These are phyloP conservation scores for Eugnorisma glareosa DNA, from an alignment of 2,888 invertebrate species.

Conservation along the genomic window DNA sequence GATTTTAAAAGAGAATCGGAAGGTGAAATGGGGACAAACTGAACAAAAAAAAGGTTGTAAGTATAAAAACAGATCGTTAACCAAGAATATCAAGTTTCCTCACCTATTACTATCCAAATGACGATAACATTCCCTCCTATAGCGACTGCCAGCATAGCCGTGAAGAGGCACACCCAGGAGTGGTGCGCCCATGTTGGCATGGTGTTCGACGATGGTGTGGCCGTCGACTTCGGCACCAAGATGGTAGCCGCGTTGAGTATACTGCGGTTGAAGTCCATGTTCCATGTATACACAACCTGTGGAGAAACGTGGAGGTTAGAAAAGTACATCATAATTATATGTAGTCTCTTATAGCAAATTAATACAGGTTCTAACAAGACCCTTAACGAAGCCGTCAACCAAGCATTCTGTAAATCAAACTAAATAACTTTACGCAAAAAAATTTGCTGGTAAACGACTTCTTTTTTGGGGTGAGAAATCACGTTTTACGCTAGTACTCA, in stretches of 20 bases:
- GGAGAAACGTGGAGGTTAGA: background rate
- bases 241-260: slow-evolving; percentile 84
- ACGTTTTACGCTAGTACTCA: no score
- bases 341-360: no score
- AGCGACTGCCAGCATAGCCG: slow-evolving; percentile 94
- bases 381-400: no score
- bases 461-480: no score
- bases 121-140: slow-evolving; percentile 97
- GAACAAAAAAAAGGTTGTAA: no score
- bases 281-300: slow-evolving; percentile 88
- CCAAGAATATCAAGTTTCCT: slow-evolving; percentile 55
- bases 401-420: no score
- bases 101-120: slow-evolving; percentile 97
- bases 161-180: slow-evolving; percentile 94
- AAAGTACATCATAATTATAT: background rate
- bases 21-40: no score
- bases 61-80: background rate
- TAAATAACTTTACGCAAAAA: no score
- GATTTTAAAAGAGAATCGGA: no score
- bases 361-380: no score
- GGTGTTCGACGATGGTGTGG: slow-evolving; percentile 74
- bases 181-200: slow-evolving; percentile 92
- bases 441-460: no score
- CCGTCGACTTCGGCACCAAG: slow-evolving; percentile 81
- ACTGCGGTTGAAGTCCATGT: slow-evolving; percentile 89